A percentile compares a stretch with the other conserved stretches of the same genome.
These are phyloP conservation scores for Amphipoea oculea DNA, from an alignment of 2,888 invertebrate genomes.

Conservation along the genomic window DNA sequence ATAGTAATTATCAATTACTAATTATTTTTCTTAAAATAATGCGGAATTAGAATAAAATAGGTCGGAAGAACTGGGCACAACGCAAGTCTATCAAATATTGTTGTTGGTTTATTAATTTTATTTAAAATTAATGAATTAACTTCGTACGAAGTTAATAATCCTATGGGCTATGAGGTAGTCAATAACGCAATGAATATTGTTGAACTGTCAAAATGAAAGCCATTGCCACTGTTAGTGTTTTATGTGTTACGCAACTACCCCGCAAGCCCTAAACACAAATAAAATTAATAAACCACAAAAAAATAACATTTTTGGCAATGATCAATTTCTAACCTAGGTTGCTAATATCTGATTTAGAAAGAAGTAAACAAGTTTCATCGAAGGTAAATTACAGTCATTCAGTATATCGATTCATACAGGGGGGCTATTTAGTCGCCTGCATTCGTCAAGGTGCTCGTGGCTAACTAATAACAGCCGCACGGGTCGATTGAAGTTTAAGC, in stretches of 20 bases:
- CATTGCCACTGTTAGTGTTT: no score
- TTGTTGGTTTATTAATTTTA: slow-evolving; percentile 59
- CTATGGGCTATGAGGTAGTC: no score
- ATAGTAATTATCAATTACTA: slow-evolving; percentile 41
- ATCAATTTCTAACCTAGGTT: slow-evolving; percentile 38
- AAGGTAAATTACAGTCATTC: not conserved
- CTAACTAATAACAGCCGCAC: no score
- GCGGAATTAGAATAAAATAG: slow-evolving; percentile 2
- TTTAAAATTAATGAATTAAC: not conserved
- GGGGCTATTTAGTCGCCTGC: not conserved
- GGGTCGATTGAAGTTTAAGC: no score
- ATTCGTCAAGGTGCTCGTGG: not conserved
- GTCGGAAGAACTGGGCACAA: slow-evolving; percentile 70
- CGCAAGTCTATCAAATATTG: slow-evolving; percentile 46
- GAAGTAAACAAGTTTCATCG: slow-evolving; percentile 13
- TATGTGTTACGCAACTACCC: not conserved
- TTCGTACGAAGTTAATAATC: not conserved
- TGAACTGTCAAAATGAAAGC: not conserved
- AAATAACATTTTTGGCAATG: slow-evolving; percentile 51
- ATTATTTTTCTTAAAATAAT: slow-evolving; percentile 37
- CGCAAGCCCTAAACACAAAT: not conserved
- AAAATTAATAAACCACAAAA: slow-evolving; percentile 50
- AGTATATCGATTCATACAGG: not conserved
- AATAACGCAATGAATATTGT: no score
- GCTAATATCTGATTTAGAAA: slow-evolving; percentile 18